Conservation (phyloP, 2,797 vertebrate species). For the Gambelia wislizenii region DNA sequence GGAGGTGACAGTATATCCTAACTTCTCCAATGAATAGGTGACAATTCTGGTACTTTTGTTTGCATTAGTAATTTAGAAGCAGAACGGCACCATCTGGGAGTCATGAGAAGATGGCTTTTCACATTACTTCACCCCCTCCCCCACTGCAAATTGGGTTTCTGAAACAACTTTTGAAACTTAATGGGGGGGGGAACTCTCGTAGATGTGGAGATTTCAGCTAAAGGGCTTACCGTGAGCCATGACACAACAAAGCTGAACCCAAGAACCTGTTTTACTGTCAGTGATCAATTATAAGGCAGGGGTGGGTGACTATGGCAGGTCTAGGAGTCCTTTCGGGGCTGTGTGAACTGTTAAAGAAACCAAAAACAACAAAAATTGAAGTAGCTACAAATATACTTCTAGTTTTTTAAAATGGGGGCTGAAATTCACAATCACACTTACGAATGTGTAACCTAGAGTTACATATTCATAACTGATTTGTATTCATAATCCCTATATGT, state of each 20-base stretch:
- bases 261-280: neutral
- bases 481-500: too few species aligned
- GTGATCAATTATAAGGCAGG: too few species aligned
- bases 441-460: too few species aligned
- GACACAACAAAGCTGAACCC: neutral
- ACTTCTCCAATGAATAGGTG: conserved; percentile 53
- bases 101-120: conserved; percentile 11
- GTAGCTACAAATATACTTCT: too few species aligned
- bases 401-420: too few species aligned
- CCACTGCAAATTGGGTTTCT: conserved; percentile 33
- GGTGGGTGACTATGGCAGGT: too few species aligned
- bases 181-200: neutral
- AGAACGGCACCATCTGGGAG: conserved; percentile 24
- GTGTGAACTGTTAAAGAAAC: too few species aligned
- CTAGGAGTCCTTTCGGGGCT: too few species aligned
- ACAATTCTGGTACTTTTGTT: conserved; percentile 36
- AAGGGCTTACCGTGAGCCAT: neutral
- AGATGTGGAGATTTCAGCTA: neutral
- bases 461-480: too few species aligned
- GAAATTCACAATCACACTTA: too few species aligned
- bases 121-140: conserved; percentile 10
- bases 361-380: too few species aligned
- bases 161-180: conserved; percentile 33
- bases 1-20: conserved; percentile 42
- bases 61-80: conserved; percentile 53